Evolutionary conservation across 2,113 vertebrate genomes (phyloP).

Genomic region (Fregetta grallaria): DNA sequence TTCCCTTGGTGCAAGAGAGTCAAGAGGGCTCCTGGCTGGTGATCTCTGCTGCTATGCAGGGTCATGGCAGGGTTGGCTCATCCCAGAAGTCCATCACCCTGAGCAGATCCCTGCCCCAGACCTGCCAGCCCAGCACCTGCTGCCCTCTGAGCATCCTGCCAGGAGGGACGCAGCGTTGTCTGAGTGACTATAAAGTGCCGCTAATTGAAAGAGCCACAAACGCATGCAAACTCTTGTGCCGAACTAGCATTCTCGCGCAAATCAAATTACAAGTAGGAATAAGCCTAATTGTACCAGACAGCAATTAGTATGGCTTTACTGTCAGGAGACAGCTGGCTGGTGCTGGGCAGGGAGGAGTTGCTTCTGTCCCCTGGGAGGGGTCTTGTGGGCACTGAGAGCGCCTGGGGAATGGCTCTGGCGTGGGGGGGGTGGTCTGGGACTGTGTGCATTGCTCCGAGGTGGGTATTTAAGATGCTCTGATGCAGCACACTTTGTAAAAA

Average conservation of each 20-base stretch:
- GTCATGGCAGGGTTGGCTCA: background rate
- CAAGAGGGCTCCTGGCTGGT: background rate
- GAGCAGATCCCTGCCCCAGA: background rate
- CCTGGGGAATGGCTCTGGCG: background rate
- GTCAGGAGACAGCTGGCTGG: rapidly evolving
- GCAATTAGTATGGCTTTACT: background rate
- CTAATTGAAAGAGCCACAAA: background rate
- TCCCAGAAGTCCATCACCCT: background rate
- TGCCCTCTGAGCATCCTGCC: background rate
- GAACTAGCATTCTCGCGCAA: background rate
- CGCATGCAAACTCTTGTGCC: background rate
- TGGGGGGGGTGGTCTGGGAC: background rate
- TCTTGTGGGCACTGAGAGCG: background rate
- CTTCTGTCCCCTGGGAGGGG: background rate
- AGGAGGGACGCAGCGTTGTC: background rate
- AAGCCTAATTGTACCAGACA: background rate
- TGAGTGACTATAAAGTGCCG: background rate
- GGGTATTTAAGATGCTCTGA: background rate
- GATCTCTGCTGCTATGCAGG: background rate
- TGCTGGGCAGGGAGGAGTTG: background rate
- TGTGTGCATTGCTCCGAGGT: rapidly evolving
- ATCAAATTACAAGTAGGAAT: background rate
- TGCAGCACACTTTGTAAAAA: background rate
- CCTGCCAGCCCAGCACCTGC: background rate
- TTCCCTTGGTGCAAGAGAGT: background rate